These are phyloP conservation scores for Scleropages formosus DNA, from an alignment of 2,797 vertebrate species.

Conservation along the genomic window DNA sequence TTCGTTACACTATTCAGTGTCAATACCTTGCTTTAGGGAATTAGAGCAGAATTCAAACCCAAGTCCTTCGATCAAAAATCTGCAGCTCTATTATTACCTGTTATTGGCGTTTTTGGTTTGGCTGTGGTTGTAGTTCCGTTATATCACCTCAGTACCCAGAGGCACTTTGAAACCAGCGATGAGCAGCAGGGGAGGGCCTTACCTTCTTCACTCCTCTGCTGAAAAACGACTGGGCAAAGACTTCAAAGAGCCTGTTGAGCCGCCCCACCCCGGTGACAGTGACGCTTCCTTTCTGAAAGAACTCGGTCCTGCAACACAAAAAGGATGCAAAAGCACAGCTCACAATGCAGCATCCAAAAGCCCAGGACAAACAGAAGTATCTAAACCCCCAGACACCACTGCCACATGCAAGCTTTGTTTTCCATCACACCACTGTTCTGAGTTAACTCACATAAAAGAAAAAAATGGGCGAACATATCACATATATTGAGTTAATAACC, in stretches of 20 bases:
- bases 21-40: no score
- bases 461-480: constrained; percentile 51
- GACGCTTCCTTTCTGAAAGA: constrained; percentile 56
- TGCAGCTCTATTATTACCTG: no score
- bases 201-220: constrained; percentile 62
- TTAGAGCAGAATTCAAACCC: no score
- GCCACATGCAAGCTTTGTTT: constrained; percentile 22
- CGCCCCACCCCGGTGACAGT: constrained; percentile 59
- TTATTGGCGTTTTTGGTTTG: neutral
- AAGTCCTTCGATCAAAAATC: no score
- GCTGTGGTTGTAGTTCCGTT: neutral
- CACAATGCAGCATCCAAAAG: constrained; percentile 13
- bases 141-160: no score
- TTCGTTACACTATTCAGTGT: no score
- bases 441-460: neutral
- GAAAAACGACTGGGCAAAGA: constrained; percentile 57
- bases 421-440: constrained; percentile 32
- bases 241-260: constrained; percentile 58
- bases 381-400: neutral
- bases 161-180: no score
- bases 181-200: constrained; percentile 31
- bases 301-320: constrained; percentile 54
- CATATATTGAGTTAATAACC: constrained; percentile 57
- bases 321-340: constrained; percentile 14
- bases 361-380: constrained; percentile 29